Percentiles rank a stretch among this genome's conserved stretches.
Conservation (phyloP, 2,113 vertebrate species). For the Nothobranchius kuhntae region DNA sequence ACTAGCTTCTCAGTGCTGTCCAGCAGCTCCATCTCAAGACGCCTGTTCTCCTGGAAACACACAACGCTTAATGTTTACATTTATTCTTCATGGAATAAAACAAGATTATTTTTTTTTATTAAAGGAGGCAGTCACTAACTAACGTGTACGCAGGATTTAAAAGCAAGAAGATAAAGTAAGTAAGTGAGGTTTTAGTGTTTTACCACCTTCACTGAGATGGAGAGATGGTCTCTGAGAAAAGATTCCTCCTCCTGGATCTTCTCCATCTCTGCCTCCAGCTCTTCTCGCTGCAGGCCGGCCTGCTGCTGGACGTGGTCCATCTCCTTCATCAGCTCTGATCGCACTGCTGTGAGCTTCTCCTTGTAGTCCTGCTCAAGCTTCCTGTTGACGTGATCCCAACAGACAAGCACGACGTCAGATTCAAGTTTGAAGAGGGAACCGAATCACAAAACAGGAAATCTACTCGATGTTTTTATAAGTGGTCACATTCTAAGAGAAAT, state of each 20-base stretch:
- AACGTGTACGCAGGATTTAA: no score
- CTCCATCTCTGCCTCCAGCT: constrained; percentile 86
- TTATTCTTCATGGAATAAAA: background rate
- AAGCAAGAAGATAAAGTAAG: no score
- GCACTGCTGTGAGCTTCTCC: constrained; percentile 80
- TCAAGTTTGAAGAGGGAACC: no score
- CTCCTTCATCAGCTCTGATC: constrained; percentile 84
- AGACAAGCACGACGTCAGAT: background rate
- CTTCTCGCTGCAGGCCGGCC: constrained; percentile 82
- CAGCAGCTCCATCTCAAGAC: constrained; percentile 88
- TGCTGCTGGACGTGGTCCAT: constrained; percentile 90
- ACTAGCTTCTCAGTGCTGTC: constrained; percentile 85
- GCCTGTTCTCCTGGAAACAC: constrained; percentile 85
- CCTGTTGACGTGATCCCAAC: constrained; percentile 67
- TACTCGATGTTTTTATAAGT: no score
- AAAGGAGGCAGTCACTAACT: no score
- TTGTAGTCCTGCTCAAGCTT: constrained; percentile 93
- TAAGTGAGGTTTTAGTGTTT: no score
- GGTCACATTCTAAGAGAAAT: no score
- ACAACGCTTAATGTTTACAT: background rate
- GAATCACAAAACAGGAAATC: no score
- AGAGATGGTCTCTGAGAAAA: constrained; percentile 86
- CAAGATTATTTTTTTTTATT: background rate
- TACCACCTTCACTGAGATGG: constrained; percentile 87
- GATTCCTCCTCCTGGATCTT: constrained; percentile 88